phyloP scores from a whole-genome alignment of 2,113 vertebrate species.

The Chelonoidis abingdonii region DNA sequence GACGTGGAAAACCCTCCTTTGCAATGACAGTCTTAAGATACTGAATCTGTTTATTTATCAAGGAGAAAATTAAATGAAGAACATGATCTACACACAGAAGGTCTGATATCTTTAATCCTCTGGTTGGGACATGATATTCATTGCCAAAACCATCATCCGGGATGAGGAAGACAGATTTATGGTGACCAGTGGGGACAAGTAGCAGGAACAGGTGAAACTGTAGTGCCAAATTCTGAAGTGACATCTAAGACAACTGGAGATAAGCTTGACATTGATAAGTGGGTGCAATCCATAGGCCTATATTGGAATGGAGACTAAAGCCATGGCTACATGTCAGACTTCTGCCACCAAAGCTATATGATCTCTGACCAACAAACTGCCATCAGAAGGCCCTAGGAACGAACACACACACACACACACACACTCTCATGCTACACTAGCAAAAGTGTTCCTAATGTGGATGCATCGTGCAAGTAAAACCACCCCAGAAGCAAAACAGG shows the following conservation, averaged over 20 bases:
- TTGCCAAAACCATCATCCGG: neutral
- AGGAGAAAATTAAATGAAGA: neutral
- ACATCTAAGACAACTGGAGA: neutral
- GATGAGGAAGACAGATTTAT: neutral
- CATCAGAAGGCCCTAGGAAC: no score
- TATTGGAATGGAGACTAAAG: no score
- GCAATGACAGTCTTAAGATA: neutral
- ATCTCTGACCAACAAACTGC: no score
- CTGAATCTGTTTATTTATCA: neutral
- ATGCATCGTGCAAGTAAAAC: no score
- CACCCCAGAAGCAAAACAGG: no score
- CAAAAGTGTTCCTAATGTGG: no score
- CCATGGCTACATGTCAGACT: no score
- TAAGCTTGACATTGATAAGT: neutral
- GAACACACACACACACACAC: no score
- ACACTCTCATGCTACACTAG: no score
- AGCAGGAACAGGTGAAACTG: no score
- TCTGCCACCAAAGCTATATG: no score
- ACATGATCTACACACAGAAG: neutral
- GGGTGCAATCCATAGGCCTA: neutral
- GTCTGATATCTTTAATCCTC: neutral
- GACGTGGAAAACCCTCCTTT: neutral
- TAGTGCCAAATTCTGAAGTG: neutral
- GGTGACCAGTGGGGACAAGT: no score
- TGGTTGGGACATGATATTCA: neutral